Conservation (phyloP, 2,888 invertebrate genomes). For the Nymphalis polychloros region DNA sequence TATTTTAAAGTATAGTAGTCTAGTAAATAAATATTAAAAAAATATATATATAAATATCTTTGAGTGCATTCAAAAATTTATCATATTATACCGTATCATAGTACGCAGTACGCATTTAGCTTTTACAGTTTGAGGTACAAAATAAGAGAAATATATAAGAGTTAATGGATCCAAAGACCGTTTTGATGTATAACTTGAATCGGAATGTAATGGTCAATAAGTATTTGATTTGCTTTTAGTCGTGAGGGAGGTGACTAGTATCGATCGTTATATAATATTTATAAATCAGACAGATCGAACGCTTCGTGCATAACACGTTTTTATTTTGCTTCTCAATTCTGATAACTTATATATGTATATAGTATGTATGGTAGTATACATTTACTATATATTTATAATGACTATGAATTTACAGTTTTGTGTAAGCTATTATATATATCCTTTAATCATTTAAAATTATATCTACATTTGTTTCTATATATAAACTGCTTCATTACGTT, state of each 20-base stretch:
- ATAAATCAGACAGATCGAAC: not conserved
- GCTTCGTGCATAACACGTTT: not conserved
- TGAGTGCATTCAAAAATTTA: no score
- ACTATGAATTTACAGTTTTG: no score
- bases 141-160: not conserved
- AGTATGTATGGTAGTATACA: no score
- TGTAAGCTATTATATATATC: not conserved
- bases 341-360: no score
- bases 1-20: no score
- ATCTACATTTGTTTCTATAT: not conserved
- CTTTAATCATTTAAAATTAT: not conserved
- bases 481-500: not conserved
- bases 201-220: not conserved
- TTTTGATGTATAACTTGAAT: not conserved
- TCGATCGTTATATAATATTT: not conserved
- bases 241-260: not conserved
- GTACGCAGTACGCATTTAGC: not conserved
- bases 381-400: no score
- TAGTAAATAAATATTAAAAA: no score
- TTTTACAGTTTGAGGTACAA: not conserved
- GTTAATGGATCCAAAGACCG: not conserved
- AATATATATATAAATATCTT: no score
- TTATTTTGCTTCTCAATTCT: no score
- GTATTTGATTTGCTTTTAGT: slow-evolving; percentile 5
- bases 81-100: no score